Percentiles rank a stretch among this genome's conserved stretches.
These are phyloP conservation scores for Pica pica DNA, from an alignment of 2,113 vertebrate species.

Conservation along the genomic window DNA sequence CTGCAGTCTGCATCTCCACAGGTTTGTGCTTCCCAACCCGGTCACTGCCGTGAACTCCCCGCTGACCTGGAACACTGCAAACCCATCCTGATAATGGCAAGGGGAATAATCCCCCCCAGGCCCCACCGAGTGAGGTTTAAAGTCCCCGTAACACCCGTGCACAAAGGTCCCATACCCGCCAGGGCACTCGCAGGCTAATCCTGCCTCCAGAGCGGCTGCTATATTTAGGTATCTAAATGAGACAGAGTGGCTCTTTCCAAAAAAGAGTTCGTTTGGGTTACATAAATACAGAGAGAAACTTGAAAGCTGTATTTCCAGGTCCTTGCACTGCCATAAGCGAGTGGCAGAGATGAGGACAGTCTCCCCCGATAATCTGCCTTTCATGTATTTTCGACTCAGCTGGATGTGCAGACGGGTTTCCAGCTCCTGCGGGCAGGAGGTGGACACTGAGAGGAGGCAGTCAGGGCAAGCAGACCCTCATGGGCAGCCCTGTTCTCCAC, in stretches of 20 bases:
- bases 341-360: not conserved
- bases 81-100: not conserved
- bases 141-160: not conserved
- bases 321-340: not conserved
- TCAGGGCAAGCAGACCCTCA: not conserved
- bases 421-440: not conserved
- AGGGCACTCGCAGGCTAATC: not conserved
- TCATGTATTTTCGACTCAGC: not conserved
- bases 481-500: not conserved
- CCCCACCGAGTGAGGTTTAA: not conserved
- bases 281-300: conserved; percentile 42
- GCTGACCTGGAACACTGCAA: rapidly evolving
- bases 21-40: not conserved
- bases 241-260: conserved; percentile 26
- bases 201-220: not conserved
- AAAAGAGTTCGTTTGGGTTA: conserved; percentile 51
- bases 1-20: not conserved
- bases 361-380: not conserved
- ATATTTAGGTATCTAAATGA: conserved; percentile 47
- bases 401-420: not conserved
- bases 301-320: conserved; percentile 38
- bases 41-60: rapidly evolving
- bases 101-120: not conserved
- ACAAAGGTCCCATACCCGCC: not conserved
- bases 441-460: not conserved